Evolutionary conservation across 2,113 vertebrate species (phyloP).

Genomic region (Oreochromis spilurus): DNA sequence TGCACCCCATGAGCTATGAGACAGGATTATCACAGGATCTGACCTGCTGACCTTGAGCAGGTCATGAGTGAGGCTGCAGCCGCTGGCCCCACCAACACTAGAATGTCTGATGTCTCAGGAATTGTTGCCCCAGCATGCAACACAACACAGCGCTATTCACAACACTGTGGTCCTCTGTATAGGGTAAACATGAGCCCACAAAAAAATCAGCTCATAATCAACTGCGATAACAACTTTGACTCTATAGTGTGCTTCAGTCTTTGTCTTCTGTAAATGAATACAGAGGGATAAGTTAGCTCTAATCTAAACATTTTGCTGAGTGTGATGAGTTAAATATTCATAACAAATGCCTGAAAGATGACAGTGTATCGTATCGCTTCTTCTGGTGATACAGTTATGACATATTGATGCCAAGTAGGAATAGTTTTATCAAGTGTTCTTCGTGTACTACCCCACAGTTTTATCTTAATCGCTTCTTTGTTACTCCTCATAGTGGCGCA

Average conservation of each 20-base stretch:
- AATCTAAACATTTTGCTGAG: not conserved
- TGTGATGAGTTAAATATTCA: not conserved
- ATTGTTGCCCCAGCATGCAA: conserved; percentile 46
- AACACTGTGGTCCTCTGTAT: not conserved
- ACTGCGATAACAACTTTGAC: not conserved
- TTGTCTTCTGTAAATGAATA: not conserved
- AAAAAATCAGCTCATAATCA: not conserved
- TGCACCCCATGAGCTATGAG: conserved; percentile 30
- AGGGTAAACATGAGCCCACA: not conserved
- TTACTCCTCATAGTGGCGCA: accelerated
- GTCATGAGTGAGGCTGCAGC: conserved; percentile 53
- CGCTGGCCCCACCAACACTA: conserved; percentile 31
- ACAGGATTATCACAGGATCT: conserved; percentile 64
- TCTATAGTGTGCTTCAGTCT: not conserved
- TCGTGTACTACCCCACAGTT: not conserved
- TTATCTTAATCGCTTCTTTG: not conserved
- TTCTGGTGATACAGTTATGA: not conserved
- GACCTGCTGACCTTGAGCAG: conserved; percentile 52
- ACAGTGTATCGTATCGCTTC: not conserved
- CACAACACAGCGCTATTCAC: not conserved
- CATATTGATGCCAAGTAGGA: not conserved
- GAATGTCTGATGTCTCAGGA: conserved; percentile 62
- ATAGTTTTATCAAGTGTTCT: not conserved
- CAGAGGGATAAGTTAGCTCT: not conserved
- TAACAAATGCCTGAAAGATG: not conserved